These are phyloP conservation scores for Psittacus erithacus DNA, from an alignment of 2,113 vertebrate species.

Conservation along the genomic window DNA sequence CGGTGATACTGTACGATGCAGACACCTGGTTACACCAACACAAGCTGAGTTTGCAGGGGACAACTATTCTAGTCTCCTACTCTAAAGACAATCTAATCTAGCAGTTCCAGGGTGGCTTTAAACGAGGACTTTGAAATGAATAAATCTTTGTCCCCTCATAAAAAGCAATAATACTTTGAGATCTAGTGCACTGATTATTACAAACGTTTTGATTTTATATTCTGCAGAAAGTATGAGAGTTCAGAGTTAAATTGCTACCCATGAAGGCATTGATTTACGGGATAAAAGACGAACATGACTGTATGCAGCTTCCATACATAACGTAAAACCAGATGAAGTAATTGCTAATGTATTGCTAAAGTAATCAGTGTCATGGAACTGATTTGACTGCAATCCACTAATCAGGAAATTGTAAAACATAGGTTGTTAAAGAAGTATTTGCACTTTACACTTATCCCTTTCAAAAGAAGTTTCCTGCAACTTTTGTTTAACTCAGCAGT, in stretches of 20 bases:
- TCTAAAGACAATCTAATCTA: neutral
- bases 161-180: neutral
- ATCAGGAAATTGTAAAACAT: constrained; percentile 2
- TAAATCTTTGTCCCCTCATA: neutral
- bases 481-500: neutral
- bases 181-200: neutral
- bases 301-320: neutral
- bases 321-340: constrained; percentile 1
- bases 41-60: neutral
- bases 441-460: neutral
- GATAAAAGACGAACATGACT: neutral
- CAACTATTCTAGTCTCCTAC: fast-evolving
- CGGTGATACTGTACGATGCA: fast-evolving
- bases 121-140: neutral
- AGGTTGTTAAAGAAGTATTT: neutral
- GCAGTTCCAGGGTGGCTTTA: neutral
- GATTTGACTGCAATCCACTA: neutral
- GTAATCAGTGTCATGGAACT: neutral
- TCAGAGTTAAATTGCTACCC: neutral
- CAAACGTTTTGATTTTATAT: neutral
- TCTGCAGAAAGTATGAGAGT: neutral
- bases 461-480: neutral
- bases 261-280: neutral
- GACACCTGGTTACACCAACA: neutral
- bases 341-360: neutral